Evolutionary conservation across 2,797 vertebrate species (phyloP).

Genomic region (Poeciliopsis paucimaculata): DNA sequence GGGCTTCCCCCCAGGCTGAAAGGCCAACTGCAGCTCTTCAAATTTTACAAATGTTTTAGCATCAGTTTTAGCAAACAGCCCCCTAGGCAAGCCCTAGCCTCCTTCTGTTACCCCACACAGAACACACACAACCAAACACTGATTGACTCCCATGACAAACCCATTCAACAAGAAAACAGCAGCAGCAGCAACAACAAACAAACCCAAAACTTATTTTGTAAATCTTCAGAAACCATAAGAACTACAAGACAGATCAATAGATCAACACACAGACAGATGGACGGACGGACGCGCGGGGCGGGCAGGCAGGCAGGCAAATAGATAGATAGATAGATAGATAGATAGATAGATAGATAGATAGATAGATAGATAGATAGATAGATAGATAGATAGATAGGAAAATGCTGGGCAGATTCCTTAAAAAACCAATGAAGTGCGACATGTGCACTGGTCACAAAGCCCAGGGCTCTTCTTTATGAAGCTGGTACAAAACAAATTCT

Average conservation of each 20-base stretch:
- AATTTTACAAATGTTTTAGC: neutral
- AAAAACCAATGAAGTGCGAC: too few species aligned
- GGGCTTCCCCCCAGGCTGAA: neutral
- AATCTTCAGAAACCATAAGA: neutral
- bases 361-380: neutral
- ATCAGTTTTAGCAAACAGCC: neutral
- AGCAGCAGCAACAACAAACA: neutral
- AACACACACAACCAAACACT: constrained; percentile 2
- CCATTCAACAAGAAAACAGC: neutral
- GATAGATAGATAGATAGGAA: neutral
- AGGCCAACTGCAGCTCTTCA: constrained; percentile 1
- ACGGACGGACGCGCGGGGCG: too few species aligned
- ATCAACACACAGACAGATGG: too few species aligned
- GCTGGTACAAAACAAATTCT: too few species aligned
- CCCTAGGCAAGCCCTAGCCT: neutral
- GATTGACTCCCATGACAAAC: neutral
- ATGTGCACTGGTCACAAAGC: too few species aligned
- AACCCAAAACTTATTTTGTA: neutral
- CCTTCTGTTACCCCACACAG: neutral
- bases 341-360: too few species aligned
- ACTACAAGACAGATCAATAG: neutral
- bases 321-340: too few species aligned
- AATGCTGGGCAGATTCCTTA: too few species aligned
- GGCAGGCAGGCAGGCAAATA: too few species aligned
- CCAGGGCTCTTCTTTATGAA: too few species aligned